Conservation (phyloP, 2,797 vertebrate species). For the Pseudomugil gertrudae region DNA sequence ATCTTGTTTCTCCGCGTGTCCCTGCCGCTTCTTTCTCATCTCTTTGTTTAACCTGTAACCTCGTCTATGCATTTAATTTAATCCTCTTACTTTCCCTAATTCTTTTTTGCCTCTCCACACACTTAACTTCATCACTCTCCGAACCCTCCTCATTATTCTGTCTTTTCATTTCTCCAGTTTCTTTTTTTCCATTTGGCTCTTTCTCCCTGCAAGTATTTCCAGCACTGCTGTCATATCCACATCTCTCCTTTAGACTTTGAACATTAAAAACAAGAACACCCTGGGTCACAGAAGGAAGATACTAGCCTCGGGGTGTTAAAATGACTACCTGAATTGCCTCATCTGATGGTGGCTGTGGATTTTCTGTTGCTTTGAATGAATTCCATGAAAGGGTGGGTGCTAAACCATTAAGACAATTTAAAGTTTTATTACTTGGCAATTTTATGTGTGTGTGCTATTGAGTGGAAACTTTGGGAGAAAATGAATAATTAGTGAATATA, state of each 20-base stretch:
- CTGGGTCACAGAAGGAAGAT: conserved; percentile 18
- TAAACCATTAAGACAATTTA: conserved; percentile 35
- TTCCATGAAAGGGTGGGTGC: conserved; percentile 31
- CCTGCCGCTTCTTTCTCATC: conserved; percentile 1
- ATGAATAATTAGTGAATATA: conserved; percentile 17
- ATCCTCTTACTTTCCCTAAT: conserved; percentile 11
- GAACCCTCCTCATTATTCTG: conserved; percentile 1
- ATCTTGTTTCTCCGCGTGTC: neutral
- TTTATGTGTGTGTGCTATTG: conserved; percentile 23
- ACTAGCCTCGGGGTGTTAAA: conserved; percentile 23
- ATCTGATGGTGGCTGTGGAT: conserved; percentile 35
- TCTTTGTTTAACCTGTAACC: conserved; percentile 12
- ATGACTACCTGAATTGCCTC: conserved; percentile 38
- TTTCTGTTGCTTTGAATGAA: conserved; percentile 50
- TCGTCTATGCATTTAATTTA: conserved; percentile 8
- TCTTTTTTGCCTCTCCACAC: conserved; percentile 2
- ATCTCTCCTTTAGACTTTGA: neutral
- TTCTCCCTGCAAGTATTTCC: neutral
- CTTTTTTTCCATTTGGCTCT: neutral
- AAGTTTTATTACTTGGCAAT: neutral
- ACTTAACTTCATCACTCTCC: conserved; percentile 3
- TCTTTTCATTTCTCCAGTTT: neutral
- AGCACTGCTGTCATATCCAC: neutral
- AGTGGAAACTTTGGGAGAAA: conserved; percentile 13
- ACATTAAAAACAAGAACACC: neutral